A percentile compares a stretch with the other conserved stretches of the same genome.
These are phyloP conservation scores for Rapana venosa DNA, from an alignment of 2,888 invertebrate genomes.

Conservation along the genomic window DNA sequence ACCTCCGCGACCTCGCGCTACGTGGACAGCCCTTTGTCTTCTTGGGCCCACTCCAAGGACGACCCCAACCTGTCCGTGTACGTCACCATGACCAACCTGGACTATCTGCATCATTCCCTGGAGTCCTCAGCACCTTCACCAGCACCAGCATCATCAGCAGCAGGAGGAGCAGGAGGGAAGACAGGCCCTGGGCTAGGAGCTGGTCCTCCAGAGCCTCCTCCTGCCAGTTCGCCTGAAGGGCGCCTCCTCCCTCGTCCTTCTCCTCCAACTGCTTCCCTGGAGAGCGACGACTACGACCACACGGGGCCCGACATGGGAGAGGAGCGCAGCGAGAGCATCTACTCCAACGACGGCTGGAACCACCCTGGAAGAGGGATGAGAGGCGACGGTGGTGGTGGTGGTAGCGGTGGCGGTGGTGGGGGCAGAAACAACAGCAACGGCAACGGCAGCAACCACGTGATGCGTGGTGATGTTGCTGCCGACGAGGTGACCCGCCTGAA, in stretches of 20 bases:
- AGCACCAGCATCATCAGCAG: too few relatives aligned
- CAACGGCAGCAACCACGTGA: not conserved
- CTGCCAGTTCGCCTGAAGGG: too few relatives aligned
- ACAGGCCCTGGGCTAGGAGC: too few relatives aligned
- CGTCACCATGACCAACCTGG: slow-evolving; percentile 19
- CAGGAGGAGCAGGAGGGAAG: too few relatives aligned
- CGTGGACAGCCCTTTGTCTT: not conserved
- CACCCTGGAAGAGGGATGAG: not conserved
- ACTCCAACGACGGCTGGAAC: not conserved
- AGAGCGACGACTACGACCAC: not conserved
- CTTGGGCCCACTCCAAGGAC: not conserved
- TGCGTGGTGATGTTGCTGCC: not conserved
- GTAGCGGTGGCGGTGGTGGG: not conserved
- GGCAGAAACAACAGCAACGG: not conserved
- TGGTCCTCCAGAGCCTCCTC: too few relatives aligned
- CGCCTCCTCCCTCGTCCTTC: too few relatives aligned
- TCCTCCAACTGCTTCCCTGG: too few relatives aligned
- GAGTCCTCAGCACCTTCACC: too few relatives aligned
- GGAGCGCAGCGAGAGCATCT: slow-evolving; percentile 24
- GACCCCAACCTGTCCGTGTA: slow-evolving; percentile 21
- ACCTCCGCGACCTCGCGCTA: not conserved
- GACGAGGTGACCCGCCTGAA: not conserved
- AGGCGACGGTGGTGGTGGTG: not conserved
- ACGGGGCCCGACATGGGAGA: not conserved
- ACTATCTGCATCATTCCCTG: not conserved